phyloP scores from a whole-genome alignment of 2,888 invertebrate genomes.

The Eurois occulta region DNA sequence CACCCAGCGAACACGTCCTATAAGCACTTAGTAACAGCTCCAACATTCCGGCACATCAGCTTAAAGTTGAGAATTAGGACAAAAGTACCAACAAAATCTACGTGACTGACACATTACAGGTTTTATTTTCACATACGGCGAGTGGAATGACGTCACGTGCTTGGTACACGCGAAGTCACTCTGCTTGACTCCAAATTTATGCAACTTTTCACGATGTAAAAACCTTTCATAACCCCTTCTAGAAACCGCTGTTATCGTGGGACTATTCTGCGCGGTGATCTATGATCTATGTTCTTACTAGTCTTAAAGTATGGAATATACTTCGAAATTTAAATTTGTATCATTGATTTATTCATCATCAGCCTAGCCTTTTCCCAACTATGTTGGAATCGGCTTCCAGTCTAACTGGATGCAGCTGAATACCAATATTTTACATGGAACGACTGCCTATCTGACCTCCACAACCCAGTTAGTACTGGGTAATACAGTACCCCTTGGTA shows the following conservation, averaged over 20 bases:
- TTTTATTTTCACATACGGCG: conserved; percentile 65
- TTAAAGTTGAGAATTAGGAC: conserved; percentile 58
- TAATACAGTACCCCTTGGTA: too few relatives aligned
- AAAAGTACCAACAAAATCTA: conserved; percentile 55
- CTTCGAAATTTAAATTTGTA: neutral
- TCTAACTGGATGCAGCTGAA: too few relatives aligned
- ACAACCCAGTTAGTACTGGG: too few relatives aligned
- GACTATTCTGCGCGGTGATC: conserved; percentile 24
- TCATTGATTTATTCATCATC: too few relatives aligned
- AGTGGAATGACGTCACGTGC: conserved; percentile 83
- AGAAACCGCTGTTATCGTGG: conserved; percentile 41
- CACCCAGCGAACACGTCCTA: conserved; percentile 17
- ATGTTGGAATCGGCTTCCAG: too few relatives aligned
- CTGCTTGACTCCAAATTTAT: conserved; percentile 84
- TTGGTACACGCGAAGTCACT: conserved; percentile 83
- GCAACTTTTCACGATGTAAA: conserved; percentile 77
- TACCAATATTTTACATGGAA: too few relatives aligned
- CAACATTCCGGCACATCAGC: conserved; percentile 25
- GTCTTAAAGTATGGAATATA: neutral
- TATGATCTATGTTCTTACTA: neutral
- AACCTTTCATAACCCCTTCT: conserved; percentile 68
- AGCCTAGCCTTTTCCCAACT: too few relatives aligned
- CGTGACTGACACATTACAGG: conserved; percentile 69
- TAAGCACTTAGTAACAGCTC: conserved; percentile 11
- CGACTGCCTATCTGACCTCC: too few relatives aligned